phyloP scores from a whole-genome alignment of 92 coral and sea anemone genomes.

The Zoanthus solanderi region DNA sequence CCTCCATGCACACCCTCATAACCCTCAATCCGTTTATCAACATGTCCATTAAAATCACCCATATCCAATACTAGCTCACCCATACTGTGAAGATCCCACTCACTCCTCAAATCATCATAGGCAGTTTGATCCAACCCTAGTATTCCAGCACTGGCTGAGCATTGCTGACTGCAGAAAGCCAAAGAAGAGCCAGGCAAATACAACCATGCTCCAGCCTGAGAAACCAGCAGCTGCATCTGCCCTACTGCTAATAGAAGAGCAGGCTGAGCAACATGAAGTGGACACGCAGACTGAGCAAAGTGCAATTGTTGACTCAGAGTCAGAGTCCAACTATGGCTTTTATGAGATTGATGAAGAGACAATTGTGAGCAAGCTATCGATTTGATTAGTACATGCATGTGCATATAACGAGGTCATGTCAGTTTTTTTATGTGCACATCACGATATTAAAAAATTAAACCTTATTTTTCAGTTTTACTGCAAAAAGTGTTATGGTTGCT shows the following conservation, averaged over 20 bases:
- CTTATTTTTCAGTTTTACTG: not conserved
- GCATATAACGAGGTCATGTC: not conserved
- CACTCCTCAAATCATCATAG: not conserved
- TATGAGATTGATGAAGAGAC: not conserved
- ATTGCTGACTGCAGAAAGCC: constrained; percentile 8
- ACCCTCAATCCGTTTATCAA: too few species aligned
- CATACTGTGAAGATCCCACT: too few species aligned
- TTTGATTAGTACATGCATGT: not conserved
- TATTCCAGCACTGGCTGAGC: constrained; percentile 7
- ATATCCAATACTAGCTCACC: too few species aligned
- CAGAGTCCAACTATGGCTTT: not conserved
- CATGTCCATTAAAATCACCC: too few species aligned
- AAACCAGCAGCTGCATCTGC: constrained; percentile 4
- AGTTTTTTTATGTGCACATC: not conserved
- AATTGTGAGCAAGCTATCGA: not conserved
- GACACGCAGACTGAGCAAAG: too few species aligned
- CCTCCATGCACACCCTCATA: too few species aligned
- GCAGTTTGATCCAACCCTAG: constrained; percentile 17
- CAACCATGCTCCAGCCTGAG: not conserved
- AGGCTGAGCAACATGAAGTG: not conserved
- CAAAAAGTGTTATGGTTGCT: not conserved
- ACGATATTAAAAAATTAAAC: not conserved
- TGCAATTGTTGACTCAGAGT: not conserved
- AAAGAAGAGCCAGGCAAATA: constrained; percentile 8
- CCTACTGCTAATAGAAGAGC: constrained; percentile 1